phyloP scores from a whole-genome alignment of 1,140 invertebrate species.

The Cylas formicarius region DNA sequence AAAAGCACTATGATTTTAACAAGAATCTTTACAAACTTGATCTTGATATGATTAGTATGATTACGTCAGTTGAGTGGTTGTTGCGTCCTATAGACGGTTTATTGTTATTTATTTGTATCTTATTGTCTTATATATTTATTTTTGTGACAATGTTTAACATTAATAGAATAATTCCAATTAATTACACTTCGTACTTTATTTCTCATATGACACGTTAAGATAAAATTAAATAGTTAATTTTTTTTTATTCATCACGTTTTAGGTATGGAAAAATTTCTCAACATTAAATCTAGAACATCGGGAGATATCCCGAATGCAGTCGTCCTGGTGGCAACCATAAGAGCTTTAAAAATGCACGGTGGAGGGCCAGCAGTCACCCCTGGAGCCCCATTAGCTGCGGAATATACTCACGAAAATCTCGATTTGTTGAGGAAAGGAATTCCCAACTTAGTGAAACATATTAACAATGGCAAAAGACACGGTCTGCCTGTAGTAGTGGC shows the following conservation, averaged over 20 bases:
- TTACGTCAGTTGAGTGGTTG: no score
- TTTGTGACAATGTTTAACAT: not conserved
- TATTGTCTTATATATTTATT: not conserved
- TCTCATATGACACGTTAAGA: no score
- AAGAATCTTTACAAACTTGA: no score
- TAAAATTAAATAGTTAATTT: not conserved
- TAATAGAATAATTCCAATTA: not conserved
- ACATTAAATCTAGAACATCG: slow-evolving; percentile 94
- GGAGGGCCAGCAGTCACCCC: slow-evolving; percentile 85
- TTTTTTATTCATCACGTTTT: slow-evolving; percentile 5
- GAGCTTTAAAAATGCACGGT: slow-evolving; percentile 98
- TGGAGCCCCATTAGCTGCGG: slow-evolving; percentile 73
- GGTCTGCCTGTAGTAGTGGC: slow-evolving; percentile 94
- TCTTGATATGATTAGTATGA: no score
- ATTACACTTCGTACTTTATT: no score
- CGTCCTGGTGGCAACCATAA: slow-evolving; percentile 87
- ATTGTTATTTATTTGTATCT: no score
- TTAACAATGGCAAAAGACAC: slow-evolving; percentile 84
- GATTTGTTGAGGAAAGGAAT: slow-evolving; percentile 83
- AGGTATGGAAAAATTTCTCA: slow-evolving; percentile 98
- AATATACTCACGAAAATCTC: slow-evolving; percentile 84
- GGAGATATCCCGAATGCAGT: slow-evolving; percentile 81
- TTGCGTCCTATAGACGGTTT: no score
- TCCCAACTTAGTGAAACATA: slow-evolving; percentile 89
- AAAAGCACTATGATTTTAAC: no score